Conservation (phyloP, 2,113 vertebrate species). For the Megaleporinus macrocephalus region DNA sequence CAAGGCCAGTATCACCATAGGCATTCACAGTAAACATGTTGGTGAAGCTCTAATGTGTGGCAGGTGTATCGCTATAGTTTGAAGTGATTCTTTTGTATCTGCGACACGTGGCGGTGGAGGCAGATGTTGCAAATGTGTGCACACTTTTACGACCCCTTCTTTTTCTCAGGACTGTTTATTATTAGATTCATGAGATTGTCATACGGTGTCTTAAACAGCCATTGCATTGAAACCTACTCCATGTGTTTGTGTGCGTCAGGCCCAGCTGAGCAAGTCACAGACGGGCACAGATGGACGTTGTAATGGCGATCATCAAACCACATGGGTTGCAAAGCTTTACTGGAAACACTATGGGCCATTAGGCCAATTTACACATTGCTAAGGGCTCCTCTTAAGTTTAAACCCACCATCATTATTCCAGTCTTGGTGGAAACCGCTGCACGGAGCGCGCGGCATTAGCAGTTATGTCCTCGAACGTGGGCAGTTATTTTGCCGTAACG, state of each 20-base stretch:
- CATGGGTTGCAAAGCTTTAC: conserved; percentile 70
- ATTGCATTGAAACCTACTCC: background rate
- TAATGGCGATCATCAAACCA: conserved; percentile 72
- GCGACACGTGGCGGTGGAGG: background rate
- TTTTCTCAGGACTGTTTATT: background rate
- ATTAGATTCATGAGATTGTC: conserved; percentile 2
- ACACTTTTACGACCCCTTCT: background rate
- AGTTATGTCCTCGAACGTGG: background rate
- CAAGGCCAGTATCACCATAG: background rate
- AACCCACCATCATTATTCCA: conserved; percentile 46
- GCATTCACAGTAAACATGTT: background rate
- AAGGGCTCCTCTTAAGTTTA: conserved; percentile 58
- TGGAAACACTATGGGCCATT: conserved; percentile 59
- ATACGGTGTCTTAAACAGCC: conserved; percentile 7
- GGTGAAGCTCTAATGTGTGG: background rate
- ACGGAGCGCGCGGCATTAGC: background rate
- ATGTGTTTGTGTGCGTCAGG: conserved; percentile 34
- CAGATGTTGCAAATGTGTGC: background rate
- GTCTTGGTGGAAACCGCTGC: conserved; percentile 58
- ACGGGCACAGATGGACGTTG: conserved; percentile 72
- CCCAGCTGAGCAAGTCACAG: conserved; percentile 47
- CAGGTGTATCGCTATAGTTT: too few relatives aligned
- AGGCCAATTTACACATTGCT: conserved; percentile 70
- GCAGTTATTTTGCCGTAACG: background rate
- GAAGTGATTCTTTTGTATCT: background rate